phyloP scores from a whole-genome alignment of 2,113 vertebrate species.

The Protobothrops flavoviridis region DNA sequence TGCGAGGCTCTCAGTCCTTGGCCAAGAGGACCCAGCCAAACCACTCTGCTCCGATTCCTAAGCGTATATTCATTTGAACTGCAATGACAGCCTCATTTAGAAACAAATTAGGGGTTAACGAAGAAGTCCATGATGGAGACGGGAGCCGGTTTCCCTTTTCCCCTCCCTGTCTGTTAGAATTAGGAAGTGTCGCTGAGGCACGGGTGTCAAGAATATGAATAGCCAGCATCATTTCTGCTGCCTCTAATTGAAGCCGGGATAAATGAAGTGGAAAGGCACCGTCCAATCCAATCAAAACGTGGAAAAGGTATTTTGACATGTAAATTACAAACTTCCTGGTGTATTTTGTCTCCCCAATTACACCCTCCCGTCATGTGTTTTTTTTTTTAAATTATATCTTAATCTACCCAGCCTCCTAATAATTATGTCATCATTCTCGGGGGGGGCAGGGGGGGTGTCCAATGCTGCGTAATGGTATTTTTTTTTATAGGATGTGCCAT shows the following conservation, averaged over 20 bases:
- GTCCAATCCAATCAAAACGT: slow-evolving; percentile 83
- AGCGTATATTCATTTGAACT: slow-evolving; percentile 62
- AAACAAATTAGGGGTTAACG: slow-evolving; percentile 80
- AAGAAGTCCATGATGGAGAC: slow-evolving; percentile 72
- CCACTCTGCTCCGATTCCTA: slow-evolving; percentile 37
- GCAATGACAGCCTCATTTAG: slow-evolving; percentile 76
- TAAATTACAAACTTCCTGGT: slow-evolving; percentile 84
- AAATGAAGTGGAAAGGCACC: slow-evolving; percentile 82
- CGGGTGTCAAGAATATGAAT: slow-evolving; percentile 73
- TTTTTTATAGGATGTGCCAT: slow-evolving; percentile 74
- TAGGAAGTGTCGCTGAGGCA: slow-evolving; percentile 73
- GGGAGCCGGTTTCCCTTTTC: slow-evolving; percentile 72
- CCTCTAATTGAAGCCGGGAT: slow-evolving; percentile 80
- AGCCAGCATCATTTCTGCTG: slow-evolving; percentile 70
- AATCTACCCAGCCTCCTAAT: slow-evolving; percentile 80
- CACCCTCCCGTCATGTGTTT: slow-evolving; percentile 75
- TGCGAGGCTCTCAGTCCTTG: slow-evolving; percentile 1
- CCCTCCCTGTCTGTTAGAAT: slow-evolving; percentile 78
- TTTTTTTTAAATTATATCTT: slow-evolving; percentile 82
- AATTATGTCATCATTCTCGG: slow-evolving; percentile 84
- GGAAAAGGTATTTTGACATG: slow-evolving; percentile 84
- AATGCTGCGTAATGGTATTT: slow-evolving; percentile 76
- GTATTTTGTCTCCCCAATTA: slow-evolving; percentile 83
- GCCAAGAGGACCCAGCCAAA: neutral
- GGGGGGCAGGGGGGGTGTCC: slow-evolving; percentile 35